Evolutionary conservation across 2,888 invertebrate genomes (phyloP).

Genomic region (Teleiodes luculella): DNA sequence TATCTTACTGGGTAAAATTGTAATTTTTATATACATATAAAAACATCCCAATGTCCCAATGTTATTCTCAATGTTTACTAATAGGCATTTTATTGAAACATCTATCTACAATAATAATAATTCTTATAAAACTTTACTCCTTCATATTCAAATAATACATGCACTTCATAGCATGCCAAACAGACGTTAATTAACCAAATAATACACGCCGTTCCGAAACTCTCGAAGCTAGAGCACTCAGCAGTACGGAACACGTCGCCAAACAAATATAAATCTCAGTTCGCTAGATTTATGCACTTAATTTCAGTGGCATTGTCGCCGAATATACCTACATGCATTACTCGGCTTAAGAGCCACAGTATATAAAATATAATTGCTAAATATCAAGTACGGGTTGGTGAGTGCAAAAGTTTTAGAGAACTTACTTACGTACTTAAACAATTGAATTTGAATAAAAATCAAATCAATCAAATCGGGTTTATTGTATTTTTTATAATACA

Average conservation of each 20-base stretch:
- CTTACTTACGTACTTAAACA: too few species aligned
- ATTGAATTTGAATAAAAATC: too few species aligned
- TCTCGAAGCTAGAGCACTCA: slow-evolving; percentile 16
- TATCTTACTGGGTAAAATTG: too few species aligned
- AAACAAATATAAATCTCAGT: slow-evolving; percentile 48
- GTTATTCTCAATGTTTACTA: too few species aligned
- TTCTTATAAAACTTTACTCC: too few species aligned
- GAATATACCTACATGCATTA: slow-evolving; percentile 21
- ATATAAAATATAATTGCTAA: not conserved
- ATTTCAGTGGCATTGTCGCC: slow-evolving; percentile 42
- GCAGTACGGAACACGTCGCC: slow-evolving; percentile 32
- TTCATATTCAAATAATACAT: too few species aligned
- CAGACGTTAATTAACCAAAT: slow-evolving; percentile 26
- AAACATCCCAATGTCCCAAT: too few species aligned
- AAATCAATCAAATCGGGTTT: too few species aligned
- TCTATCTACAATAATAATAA: too few species aligned
- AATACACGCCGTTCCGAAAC: slow-evolving; percentile 21
- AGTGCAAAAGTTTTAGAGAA: not conserved
- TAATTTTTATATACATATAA: too few species aligned
- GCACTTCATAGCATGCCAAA: slow-evolving; percentile 22
- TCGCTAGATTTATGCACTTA: slow-evolving; percentile 45
- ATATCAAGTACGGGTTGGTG: not conserved
- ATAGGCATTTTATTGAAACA: not conserved
- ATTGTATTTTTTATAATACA: too few species aligned
- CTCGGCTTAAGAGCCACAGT: not conserved